Evolutionary conservation across 2,113 vertebrate species (phyloP).

Genomic region (Micronycteris hirsuta): DNA sequence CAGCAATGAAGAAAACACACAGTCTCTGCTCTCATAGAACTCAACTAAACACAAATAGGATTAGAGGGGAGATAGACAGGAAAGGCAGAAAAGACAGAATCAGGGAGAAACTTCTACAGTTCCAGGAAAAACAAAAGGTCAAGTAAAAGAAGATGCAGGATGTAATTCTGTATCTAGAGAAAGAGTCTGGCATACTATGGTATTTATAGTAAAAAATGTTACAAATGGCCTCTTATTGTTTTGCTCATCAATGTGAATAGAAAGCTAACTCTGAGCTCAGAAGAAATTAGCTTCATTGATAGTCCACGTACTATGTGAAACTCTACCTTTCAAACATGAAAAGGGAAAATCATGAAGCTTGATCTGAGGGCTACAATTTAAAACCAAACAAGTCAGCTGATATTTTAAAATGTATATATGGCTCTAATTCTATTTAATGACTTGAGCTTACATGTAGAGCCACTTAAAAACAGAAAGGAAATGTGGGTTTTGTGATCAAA

Average conservation of each 20-base stretch:
- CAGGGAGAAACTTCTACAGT: neutral
- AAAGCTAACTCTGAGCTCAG: neutral
- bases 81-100: neutral
- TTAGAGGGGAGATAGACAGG: neutral
- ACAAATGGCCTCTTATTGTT: neutral
- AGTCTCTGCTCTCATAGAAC: neutral
- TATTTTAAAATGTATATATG: neutral
- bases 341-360: neutral
- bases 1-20: neutral
- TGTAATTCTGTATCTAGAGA: neutral
- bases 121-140: slow-evolving; percentile 2
- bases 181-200: neutral
- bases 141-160: neutral
- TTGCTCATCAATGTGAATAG: neutral
- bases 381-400: neutral
- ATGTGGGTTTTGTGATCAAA: neutral
- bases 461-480: neutral
- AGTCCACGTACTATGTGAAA: neutral
- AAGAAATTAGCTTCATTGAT: neutral
- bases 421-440: slow-evolving; percentile 3
- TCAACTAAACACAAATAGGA: neutral
- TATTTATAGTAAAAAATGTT: neutral
- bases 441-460: neutral
- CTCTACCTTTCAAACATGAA: neutral
- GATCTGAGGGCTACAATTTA: neutral